A percentile compares a stretch with the other conserved stretches of the same genome.
Evolutionary conservation across 2,113 vertebrate genomes (phyloP).

Genomic region (Phycodurus eques): DNA sequence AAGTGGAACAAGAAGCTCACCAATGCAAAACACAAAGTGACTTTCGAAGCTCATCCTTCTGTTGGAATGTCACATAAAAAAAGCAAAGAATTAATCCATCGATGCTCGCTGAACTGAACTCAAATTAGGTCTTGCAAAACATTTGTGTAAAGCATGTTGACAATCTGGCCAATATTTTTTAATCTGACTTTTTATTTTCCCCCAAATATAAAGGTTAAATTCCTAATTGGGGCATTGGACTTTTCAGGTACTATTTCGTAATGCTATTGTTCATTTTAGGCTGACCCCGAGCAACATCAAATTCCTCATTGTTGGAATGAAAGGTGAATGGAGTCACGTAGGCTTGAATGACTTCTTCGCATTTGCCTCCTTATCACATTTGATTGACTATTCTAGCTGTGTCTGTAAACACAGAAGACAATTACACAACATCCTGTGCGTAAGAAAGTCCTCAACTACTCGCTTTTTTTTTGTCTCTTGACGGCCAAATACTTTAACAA

Average conservation of each 20-base stretch:
- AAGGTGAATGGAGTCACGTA: conserved; percentile 58
- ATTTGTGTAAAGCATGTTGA: too few species aligned
- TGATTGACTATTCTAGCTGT: conserved; percentile 30
- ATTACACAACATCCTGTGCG: conserved; percentile 39
- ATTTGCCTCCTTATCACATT: conserved; percentile 36
- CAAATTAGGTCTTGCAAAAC: too few species aligned
- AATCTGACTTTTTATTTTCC: too few species aligned
- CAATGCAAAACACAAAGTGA: too few species aligned
- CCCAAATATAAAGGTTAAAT: neutral
- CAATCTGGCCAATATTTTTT: too few species aligned
- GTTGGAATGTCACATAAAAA: too few species aligned
- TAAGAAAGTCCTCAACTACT: conserved; percentile 24
- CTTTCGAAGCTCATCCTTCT: too few species aligned
- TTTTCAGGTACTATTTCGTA: neutral
- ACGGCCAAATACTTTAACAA: conserved; percentile 54
- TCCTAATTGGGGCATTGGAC: neutral
- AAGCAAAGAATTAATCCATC: too few species aligned
- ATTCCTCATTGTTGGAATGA: conserved; percentile 1
- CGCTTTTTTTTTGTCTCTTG: conserved; percentile 3
- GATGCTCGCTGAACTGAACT: too few species aligned
- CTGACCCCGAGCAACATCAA: neutral
- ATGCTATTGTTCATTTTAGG: neutral
- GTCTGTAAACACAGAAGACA: conserved; percentile 9
- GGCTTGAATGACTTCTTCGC: conserved; percentile 6
- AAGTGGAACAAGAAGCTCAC: too few species aligned